Evolutionary conservation across 2,888 invertebrate genomes (phyloP), one percentile per base, ranked within the genome.

Genomic region (Chouioia cunea): DNA sequence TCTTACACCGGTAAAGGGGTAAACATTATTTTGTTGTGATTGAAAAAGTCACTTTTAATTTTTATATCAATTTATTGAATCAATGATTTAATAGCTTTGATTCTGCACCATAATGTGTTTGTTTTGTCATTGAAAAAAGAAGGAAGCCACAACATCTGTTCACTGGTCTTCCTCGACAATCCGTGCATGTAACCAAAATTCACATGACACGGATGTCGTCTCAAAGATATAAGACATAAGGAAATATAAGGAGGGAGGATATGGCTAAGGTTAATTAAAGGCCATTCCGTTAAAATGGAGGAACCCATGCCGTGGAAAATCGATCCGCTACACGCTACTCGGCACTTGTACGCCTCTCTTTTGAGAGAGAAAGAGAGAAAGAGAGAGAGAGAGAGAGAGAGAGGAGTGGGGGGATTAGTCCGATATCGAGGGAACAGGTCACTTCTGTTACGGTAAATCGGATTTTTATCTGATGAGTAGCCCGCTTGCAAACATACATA

Each of bases 181-280:
- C 50, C 22, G 46, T 50, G 53, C 36, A 10, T 6, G 10, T 54
- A 57, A 57, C 64, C 68, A 68, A 69, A 69, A 69, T 62, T 52
- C 65, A 15, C 36, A 47, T 65, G 57, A 57, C 53, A 62, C 62
- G 43, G 59, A 65, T 69, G 56, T 46, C 53, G 57, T 50, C 53
- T 27, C 77, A 73, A 36, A 81, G 81, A 82, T 82, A n/a, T n/a
- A 82, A 81, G 79, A 50, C 62, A 62, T 75, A 77, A 44, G 36
- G 75, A 77, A 79, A 80, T 16, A 16, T 6, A 36, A 3, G 6
- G 36, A n/a, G 50, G 16, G 50, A n/a, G 50, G 50, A 50, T 18
- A 50, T 10, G 16, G 48, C 6, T 23, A 54, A 74, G 79, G 78
- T 81, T 82, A 82, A 82, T 82, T 82, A 82, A 82, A 79, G 79